These are phyloP conservation scores for Malurus melanocephalus DNA, from an alignment of 2,113 vertebrate species.

Conservation along the genomic window DNA sequence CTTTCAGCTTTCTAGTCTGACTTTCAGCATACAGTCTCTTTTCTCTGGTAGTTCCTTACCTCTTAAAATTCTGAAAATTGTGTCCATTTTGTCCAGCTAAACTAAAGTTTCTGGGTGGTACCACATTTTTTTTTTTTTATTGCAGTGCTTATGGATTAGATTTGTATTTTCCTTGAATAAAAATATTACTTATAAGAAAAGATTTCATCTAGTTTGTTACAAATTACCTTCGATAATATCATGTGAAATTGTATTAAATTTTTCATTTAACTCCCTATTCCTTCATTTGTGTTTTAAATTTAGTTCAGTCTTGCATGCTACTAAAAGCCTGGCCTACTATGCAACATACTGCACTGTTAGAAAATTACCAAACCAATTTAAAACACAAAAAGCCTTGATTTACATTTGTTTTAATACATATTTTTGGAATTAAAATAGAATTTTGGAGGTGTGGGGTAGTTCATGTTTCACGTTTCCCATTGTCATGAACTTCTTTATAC, in stretches of 20 bases:
- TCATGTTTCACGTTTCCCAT: neutral
- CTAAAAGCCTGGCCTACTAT: neutral
- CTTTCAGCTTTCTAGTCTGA: neutral
- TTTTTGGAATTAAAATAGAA: neutral
- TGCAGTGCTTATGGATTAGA: neutral
- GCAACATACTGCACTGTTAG: neutral
- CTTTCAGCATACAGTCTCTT: neutral
- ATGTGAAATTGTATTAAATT: neutral
- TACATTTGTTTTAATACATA: neutral
- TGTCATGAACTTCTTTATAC: neutral
- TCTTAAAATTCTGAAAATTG: neutral
- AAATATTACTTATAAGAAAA: neutral
- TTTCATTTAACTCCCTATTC: neutral
- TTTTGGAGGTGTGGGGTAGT: accelerated
- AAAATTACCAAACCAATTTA: neutral
- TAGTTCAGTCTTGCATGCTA: neutral
- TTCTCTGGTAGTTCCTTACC: neutral
- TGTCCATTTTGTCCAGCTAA: neutral
- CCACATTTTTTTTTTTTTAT: neutral
- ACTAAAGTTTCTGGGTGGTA: neutral
- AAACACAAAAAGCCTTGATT: neutral
- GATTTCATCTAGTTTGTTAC: neutral
- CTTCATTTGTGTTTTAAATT: neutral
- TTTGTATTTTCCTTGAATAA: neutral
- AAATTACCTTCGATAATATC: neutral